Evolutionary conservation across 2,113 vertebrate species (phyloP), one percentile per base, ranked within the genome.

Genomic region (Ovis canadensis): DNA sequence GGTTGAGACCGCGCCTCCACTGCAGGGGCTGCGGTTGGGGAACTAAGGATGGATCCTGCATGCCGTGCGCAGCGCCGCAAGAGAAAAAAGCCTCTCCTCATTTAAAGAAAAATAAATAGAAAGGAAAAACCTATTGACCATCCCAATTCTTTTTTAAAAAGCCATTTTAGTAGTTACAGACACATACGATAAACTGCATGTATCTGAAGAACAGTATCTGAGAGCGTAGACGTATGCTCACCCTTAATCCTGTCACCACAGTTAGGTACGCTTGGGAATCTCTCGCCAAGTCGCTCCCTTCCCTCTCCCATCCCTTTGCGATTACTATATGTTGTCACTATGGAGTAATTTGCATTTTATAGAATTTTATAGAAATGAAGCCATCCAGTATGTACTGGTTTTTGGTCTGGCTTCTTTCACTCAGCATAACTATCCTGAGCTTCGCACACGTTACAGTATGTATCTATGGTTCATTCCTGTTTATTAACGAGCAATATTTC

Each of bases 11-110:
- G 2, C 2, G 0, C n/a, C 23, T 23, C 19, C 67, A 5, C n/a
- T 23, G n/a, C n/a, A 6, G 16, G 19, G n/a, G n/a, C 21, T 36
- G 9, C 5, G 1, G 19, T 3, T 71, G n/a, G 64, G 19, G 67
- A 71, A 23, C 17, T 36, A 36, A 36, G n/a, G 48, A 50, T 50
- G 48, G 48, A 71, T 3, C 19, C n/a, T 71, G 10, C n/a, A 0
- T 21, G n/a, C 19, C n/a, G 1, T 6, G n/a, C 8, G 0, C 64
- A 36, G 64, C 0, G 9, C 19, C 0, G 0, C 19, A 21, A 40
- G 67, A 12, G 67, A 23, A 23, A 6, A n/a, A 36, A 9, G 0
- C 9, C 19, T 71, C n/a, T 40, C n/a, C 17, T 36, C 64, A 36
- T 23, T 71, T n/a, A 23, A 71, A 36, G 19, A 23, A 71, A 71